A percentile compares a stretch with the other conserved stretches of the same genome.
Evolutionary conservation across 2,888 invertebrate species (phyloP).

Genomic region (Pyrrhosoma nymphula): DNA sequence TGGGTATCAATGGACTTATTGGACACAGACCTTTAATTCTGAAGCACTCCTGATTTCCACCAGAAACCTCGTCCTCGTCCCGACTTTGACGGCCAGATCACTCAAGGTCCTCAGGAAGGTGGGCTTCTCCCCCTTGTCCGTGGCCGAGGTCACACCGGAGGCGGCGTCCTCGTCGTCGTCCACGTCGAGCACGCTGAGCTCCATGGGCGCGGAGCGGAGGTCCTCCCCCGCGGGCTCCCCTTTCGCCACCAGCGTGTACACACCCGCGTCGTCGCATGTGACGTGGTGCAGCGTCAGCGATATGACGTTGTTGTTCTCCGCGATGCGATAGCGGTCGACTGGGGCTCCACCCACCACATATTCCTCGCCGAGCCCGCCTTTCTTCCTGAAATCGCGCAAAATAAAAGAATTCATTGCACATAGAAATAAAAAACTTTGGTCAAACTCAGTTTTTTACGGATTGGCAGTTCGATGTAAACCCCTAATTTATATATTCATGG

Average conservation of each 20-base stretch:
- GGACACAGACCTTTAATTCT: constrained; percentile 85
- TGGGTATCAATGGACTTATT: too few species aligned
- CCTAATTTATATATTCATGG: too few species aligned
- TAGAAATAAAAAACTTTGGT: too few species aligned
- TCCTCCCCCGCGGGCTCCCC: constrained; percentile 82
- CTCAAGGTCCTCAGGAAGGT: constrained; percentile 90
- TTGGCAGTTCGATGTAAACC: too few species aligned
- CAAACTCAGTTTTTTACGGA: too few species aligned
- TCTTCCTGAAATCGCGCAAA: constrained; percentile 20
- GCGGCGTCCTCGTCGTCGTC: constrained; percentile 84
- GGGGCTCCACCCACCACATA: constrained; percentile 79
- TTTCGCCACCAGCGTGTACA: constrained; percentile 88
- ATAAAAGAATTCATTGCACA: not conserved
- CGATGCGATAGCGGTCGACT: constrained; percentile 82
- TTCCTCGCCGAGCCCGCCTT: constrained; percentile 79
- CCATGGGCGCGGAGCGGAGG: constrained; percentile 74
- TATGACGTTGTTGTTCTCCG: constrained; percentile 76
- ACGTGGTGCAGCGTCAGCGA: constrained; percentile 78
- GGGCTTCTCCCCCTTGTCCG: constrained; percentile 78
- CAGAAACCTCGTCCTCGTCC: constrained; percentile 90
- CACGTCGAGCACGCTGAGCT: constrained; percentile 59
- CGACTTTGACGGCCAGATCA: constrained; percentile 94
- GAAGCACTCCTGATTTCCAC: constrained; percentile 90
- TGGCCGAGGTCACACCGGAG: constrained; percentile 70
- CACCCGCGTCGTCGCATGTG: constrained; percentile 83